phyloP scores from a whole-genome alignment of 2,888 invertebrate genomes.

The Hypercompe scribonia region DNA sequence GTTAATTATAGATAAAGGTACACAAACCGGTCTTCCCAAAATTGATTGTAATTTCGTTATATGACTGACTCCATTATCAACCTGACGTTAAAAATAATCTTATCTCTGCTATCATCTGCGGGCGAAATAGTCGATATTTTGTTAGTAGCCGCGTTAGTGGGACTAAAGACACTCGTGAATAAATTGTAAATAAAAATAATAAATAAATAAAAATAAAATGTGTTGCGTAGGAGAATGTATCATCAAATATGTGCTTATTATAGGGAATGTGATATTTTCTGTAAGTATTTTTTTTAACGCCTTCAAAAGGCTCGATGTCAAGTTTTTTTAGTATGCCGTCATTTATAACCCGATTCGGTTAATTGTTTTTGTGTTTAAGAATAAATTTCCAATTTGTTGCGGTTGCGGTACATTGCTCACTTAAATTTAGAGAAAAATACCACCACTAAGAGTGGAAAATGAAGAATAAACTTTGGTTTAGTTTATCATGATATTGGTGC shows the following conservation, averaged over 20 bases:
- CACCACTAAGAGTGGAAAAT: too few species aligned
- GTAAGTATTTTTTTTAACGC: slow-evolving; percentile 55
- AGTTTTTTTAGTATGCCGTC: too few species aligned
- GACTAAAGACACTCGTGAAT: neutral
- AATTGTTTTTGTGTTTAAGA: too few species aligned
- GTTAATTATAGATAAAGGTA: neutral
- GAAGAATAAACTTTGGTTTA: too few species aligned
- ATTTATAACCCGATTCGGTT: too few species aligned
- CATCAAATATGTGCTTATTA: slow-evolving; percentile 68
- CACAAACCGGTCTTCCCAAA: neutral
- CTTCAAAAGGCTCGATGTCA: neutral
- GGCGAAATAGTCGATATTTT: slow-evolving; percentile 4
- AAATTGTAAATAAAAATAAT: neutral
- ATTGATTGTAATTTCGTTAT: neutral
- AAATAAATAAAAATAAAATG: slow-evolving; percentile 56
- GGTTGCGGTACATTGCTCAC: too few species aligned
- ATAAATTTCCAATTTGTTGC: too few species aligned
- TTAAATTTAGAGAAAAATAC: too few species aligned
- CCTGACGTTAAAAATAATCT: neutral
- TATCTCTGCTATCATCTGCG: slow-evolving; percentile 4
- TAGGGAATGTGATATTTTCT: slow-evolving; percentile 63
- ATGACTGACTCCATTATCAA: neutral
- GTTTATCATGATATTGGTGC: too few species aligned
- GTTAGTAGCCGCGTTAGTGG: neutral
- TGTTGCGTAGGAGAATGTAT: slow-evolving; percentile 60